A percentile compares a stretch with the other conserved stretches of the same genome.
Evolutionary conservation across 2,888 invertebrate genomes (phyloP).

Genomic region (Limnephilus rhombicus): DNA sequence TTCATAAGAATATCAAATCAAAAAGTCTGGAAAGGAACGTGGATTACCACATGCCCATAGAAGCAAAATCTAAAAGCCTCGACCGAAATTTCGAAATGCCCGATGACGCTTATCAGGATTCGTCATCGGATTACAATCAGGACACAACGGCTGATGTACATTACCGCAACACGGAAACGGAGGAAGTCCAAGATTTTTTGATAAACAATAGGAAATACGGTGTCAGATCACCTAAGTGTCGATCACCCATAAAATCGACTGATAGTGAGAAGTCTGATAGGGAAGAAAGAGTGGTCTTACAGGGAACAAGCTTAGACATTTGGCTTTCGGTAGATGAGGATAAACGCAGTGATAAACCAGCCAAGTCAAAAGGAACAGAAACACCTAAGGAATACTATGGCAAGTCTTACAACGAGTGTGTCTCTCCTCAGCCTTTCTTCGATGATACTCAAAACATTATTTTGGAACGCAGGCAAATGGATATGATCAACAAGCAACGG

Average conservation of each 20-base stretch:
- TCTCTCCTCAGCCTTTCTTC: slow-evolving; percentile 67
- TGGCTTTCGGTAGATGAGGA: slow-evolving; percentile 73
- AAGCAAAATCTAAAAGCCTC: slow-evolving; percentile 82
- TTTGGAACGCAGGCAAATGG: slow-evolving; percentile 80
- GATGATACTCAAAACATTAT: slow-evolving; percentile 79
- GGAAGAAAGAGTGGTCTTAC: slow-evolving; percentile 70
- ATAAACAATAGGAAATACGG: slow-evolving; percentile 64
- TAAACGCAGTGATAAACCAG: slow-evolving; percentile 70
- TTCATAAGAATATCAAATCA: slow-evolving; percentile 82
- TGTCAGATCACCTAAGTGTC: slow-evolving; percentile 68
- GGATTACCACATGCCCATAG: slow-evolving; percentile 79
- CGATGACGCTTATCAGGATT: slow-evolving; percentile 71
- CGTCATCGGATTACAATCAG: slow-evolving; percentile 76
- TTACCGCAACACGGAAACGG: slow-evolving; percentile 46
- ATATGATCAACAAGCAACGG: slow-evolving; percentile 79
- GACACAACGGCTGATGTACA: slow-evolving; percentile 76
- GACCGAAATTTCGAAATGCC: slow-evolving; percentile 81
- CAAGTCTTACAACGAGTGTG: slow-evolving; percentile 63
- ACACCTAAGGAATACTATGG: slow-evolving; percentile 56
- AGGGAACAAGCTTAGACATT: slow-evolving; percentile 73
- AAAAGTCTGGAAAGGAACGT: slow-evolving; percentile 82
- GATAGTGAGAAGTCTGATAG: slow-evolving; percentile 69
- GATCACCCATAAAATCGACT: slow-evolving; percentile 68
- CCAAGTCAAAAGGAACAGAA: slow-evolving; percentile 55
- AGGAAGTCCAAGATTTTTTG: slow-evolving; percentile 63